These are phyloP conservation scores for Mesorhabditis spiculigera DNA, from an alignment of 2,888 invertebrate genomes.

Conservation along the genomic window DNA sequence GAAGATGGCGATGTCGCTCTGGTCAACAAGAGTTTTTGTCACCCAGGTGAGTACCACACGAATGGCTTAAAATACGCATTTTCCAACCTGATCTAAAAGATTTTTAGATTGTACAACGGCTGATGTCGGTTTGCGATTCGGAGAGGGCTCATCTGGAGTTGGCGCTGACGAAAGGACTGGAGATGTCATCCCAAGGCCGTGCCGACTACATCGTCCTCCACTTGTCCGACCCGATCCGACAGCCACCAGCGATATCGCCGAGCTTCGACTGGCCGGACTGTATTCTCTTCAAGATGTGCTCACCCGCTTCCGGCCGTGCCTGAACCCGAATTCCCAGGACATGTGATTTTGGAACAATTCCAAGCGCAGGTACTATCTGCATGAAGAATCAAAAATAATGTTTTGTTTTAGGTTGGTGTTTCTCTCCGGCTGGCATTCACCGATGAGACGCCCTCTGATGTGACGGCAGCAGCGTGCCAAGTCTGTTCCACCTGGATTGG, in stretches of 20 bases:
- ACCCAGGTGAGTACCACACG: constrained; percentile 18
- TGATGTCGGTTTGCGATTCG: constrained; percentile 75
- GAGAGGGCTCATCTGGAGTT: constrained; percentile 82
- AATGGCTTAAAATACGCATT: too few species aligned
- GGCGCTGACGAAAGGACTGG: constrained; percentile 81
- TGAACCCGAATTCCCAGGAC: constrained; percentile 65
- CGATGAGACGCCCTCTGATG: constrained; percentile 64
- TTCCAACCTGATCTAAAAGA: neutral
- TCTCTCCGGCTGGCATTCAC: constrained; percentile 65
- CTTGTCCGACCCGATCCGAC: too few species aligned
- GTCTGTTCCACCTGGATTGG: constrained; percentile 90
- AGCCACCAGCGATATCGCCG: constrained; percentile 71
- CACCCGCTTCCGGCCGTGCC: constrained; percentile 61
- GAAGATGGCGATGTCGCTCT: constrained; percentile 56
- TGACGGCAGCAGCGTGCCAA: constrained; percentile 61
- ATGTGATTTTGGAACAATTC: constrained; percentile 65
- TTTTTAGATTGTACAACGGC: constrained; percentile 80
- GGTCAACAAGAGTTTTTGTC: constrained; percentile 56
- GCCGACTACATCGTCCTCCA: constrained; percentile 79
- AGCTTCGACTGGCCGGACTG: constrained; percentile 54
- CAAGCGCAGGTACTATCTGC: constrained; percentile 61
- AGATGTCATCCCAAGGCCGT: constrained; percentile 58
- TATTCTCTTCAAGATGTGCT: constrained; percentile 50
- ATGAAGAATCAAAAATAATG: constrained; percentile 31
- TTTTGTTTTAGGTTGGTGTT: constrained; percentile 59